phyloP scores from a whole-genome alignment of 1,140 invertebrate species.

The Bombus impatiens region DNA sequence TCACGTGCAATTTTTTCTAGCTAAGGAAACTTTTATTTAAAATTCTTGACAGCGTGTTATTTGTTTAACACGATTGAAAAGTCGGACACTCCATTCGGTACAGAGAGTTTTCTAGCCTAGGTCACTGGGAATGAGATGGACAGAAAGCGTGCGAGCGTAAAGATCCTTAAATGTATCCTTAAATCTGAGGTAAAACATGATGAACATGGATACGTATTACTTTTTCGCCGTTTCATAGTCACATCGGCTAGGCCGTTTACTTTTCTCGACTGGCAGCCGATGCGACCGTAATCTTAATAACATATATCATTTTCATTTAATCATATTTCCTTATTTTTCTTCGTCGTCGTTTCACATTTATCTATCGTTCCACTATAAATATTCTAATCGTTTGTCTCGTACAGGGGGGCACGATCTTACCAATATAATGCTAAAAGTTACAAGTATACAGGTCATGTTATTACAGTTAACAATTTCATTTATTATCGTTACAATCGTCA shows the following conservation, averaged over 20 bases:
- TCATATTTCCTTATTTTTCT: conserved; percentile 20
- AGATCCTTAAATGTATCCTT: conserved; percentile 68
- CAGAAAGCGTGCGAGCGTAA: conserved; percentile 77
- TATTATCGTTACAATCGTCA: conserved; percentile 76
- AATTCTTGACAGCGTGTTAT: background rate
- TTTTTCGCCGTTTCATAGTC: conserved; percentile 33
- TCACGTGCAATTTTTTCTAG: no score
- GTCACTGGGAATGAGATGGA: conserved; percentile 69
- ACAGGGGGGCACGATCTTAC: conserved; percentile 79
- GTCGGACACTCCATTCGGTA: conserved; percentile 66
- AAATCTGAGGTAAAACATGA: conserved; percentile 47
- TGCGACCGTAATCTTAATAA: conserved; percentile 58
- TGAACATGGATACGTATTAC: conserved; percentile 43
- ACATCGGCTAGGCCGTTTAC: conserved; percentile 36
- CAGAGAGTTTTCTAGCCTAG: conserved; percentile 60
- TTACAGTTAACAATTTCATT: conserved; percentile 78
- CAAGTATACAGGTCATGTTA: conserved; percentile 79
- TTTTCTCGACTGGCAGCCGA: conserved; percentile 3
- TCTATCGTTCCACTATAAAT: conserved; percentile 65
- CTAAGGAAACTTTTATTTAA: background rate
- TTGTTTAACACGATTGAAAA: conserved; percentile 4
- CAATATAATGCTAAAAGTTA: conserved; percentile 83
- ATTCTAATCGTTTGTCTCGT: conserved; percentile 74
- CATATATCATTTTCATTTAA: conserved; percentile 35
- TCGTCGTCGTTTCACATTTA: conserved; percentile 46